Evolutionary conservation across 1,140 invertebrate species (phyloP), one percentile per base, ranked within the genome.

Genomic region (Micrasema longulum): DNA sequence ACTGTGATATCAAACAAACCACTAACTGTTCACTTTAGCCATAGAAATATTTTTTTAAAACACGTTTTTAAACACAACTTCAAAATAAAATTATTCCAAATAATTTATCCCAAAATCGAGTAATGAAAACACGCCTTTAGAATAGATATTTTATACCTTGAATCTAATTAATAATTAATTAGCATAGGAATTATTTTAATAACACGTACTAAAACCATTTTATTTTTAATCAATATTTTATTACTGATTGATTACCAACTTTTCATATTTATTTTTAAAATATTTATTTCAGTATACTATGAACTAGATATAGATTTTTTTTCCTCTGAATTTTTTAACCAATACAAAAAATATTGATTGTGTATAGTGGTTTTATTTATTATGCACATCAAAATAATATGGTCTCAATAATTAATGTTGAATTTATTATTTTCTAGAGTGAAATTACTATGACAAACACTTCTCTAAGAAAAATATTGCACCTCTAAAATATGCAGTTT

Each of bases 131-230:
- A n/a, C n/a, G n/a, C n/a, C n/a, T n/a, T n/a, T n/a, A n/a, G n/a
- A n/a, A n/a, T n/a, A n/a, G n/a, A n/a, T n/a, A n/a, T n/a, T n/a
- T n/a, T 57, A 35, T 57, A 57, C 53, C 53, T 38, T 16, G 22
- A 35, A 36, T 57, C 16, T 36, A 23, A 38, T 16, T 14, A 36
- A 12, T 31, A 35, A 18, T 16, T 31, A 7, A 18, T 31, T 18
- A 36, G 31, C 4, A 14, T 22, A 7, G 2, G 26, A 16, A 7
- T 20, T 35, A 48, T 18, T 20, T 20, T 18, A 20, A 20, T 1
- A 52, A 52, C 18, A 50, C n/a, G 18, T 45, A 45, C 43, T 16
- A 45, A 45, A 45, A 1, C 18, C 18, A 14, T 45, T 45, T 45
- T 45, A 45, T 45, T 7, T n/a, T 14, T 14, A 45, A 12, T 53